Percentiles rank a stretch among this genome's conserved stretches.
These are phyloP conservation scores for Vireo altiloquus DNA, from an alignment of 2,113 vertebrate genomes.

Conservation along the genomic window DNA sequence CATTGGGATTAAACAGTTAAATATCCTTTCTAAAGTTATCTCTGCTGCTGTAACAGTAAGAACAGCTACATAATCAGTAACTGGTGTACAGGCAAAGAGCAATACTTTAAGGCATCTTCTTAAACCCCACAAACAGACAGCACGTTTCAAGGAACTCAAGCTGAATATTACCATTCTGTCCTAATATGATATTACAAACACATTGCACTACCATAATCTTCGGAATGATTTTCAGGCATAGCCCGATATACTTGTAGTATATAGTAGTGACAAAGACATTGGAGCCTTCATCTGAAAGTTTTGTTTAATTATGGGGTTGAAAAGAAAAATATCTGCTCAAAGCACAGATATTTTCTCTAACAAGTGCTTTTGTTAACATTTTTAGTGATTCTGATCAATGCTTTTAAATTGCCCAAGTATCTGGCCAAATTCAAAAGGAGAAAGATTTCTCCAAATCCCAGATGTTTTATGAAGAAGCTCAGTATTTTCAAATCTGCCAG, in stretches of 20 bases:
- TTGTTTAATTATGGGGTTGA: background rate
- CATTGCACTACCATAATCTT: background rate
- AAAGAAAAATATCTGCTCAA: background rate
- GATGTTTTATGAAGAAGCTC: background rate
- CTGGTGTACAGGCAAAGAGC: background rate
- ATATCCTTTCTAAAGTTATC: background rate
- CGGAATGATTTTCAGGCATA: background rate
- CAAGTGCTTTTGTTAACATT: background rate
- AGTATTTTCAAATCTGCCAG: background rate
- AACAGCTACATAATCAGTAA: background rate
- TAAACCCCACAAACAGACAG: background rate
- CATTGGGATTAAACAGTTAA: background rate
- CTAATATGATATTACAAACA: background rate
- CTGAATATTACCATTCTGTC: background rate
- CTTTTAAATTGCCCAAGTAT: background rate
- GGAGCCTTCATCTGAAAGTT: background rate
- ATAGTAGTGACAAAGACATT: background rate
- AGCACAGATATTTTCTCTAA: background rate
- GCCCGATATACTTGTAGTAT: background rate
- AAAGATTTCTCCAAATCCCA: background rate
- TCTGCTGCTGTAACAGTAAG: background rate
- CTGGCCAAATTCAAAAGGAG: background rate
- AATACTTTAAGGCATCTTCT: background rate
- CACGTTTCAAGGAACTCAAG: background rate
- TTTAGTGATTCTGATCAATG: background rate